phyloP scores from a whole-genome alignment of 53 echinoderm and acorn worm genomes.

The Paracentrotus lividus region DNA sequence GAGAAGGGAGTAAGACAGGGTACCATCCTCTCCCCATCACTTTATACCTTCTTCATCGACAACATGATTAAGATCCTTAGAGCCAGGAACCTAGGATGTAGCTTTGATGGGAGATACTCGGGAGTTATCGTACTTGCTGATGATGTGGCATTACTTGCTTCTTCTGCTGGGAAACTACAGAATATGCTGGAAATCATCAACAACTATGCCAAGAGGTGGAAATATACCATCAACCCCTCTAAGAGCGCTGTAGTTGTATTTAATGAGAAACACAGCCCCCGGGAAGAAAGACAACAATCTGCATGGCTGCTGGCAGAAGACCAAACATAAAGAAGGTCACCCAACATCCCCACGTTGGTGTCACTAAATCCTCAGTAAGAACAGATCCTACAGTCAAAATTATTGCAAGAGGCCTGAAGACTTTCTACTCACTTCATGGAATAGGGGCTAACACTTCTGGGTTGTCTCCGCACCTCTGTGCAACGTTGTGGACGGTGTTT shows the following conservation, averaged over 20 bases:
- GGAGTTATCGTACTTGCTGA: constrained; percentile 28
- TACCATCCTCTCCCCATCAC: constrained; percentile 17
- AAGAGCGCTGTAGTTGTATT: constrained; percentile 39
- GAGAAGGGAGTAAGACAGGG: constrained; percentile 34
- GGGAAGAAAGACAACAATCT: neutral
- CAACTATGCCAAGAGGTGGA: constrained; percentile 8
- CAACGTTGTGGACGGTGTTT: neutral
- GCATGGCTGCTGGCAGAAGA: neutral
- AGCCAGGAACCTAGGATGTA: neutral
- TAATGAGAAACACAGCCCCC: constrained; percentile 8
- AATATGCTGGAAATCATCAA: constrained; percentile 5
- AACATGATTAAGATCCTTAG: neutral
- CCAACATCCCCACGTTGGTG: constrained; percentile 17
- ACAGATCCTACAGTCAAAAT: neutral
- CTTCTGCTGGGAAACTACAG: constrained; percentile 16
- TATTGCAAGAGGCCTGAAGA: neutral
- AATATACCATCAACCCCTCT: constrained; percentile 42
- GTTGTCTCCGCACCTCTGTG: neutral
- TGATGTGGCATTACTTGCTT: no score
- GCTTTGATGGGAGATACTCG: neutral
- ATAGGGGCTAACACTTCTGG: neutral
- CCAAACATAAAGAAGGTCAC: neutral
- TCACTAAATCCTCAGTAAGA: neutral
- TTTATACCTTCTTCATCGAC: constrained; percentile 34
- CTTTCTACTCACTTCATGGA: neutral